These are phyloP conservation scores for Ceriagrion tenellum DNA, from an alignment of 2,888 invertebrate species.

Conservation along the genomic window DNA sequence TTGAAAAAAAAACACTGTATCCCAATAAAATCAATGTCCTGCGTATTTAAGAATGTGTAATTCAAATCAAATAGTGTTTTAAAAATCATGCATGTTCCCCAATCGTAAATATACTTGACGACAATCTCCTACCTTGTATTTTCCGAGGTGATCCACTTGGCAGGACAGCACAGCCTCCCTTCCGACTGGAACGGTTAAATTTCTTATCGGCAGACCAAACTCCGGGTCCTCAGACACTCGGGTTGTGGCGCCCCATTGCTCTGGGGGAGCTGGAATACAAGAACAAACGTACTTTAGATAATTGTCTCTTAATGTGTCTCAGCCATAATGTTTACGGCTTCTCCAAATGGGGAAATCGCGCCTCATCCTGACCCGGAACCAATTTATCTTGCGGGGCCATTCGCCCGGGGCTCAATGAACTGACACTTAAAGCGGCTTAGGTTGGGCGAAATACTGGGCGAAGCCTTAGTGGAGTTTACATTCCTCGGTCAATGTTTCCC, in stretches of 20 bases:
- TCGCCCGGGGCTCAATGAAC: slow-evolving; percentile 14
- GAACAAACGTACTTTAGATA: not conserved
- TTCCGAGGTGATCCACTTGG: slow-evolving; percentile 82
- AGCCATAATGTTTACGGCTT: not conserved
- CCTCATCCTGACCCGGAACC: not conserved
- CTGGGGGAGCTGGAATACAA: slow-evolving; percentile 34
- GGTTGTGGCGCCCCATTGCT: slow-evolving; percentile 49
- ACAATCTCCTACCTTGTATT: slow-evolving; percentile 81
- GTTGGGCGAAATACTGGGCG: no score
- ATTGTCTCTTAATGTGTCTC: not conserved
- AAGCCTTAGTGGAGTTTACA: no score
- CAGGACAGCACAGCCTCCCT: slow-evolving; percentile 84
- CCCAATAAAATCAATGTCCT: no score
- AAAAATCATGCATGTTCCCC: no score
- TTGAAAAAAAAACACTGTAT: no score
- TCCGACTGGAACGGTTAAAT: slow-evolving; percentile 84
- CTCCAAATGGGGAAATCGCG: not conserved
- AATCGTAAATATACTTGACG: not conserved
- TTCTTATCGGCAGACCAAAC: slow-evolving; percentile 82
- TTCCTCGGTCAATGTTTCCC: no score
- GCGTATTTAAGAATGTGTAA: no score
- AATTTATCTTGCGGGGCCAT: not conserved
- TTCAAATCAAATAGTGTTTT: no score
- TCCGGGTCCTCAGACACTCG: slow-evolving; percentile 81
- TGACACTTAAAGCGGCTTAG: not conserved